phyloP scores from a whole-genome alignment of 2,888 invertebrate species.

The Tupiocoris notatus region DNA sequence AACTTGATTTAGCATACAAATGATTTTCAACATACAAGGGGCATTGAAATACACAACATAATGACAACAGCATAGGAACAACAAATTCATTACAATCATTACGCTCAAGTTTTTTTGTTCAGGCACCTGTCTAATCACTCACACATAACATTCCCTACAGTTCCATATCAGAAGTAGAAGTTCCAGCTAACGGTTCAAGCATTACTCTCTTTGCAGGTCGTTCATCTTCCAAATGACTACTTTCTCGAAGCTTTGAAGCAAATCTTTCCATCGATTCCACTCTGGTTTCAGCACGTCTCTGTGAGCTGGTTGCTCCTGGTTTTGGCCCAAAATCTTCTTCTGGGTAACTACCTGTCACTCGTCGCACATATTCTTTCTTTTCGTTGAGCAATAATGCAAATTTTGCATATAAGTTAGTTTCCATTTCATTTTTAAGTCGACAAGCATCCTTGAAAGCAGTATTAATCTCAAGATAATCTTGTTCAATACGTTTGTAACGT shows the following conservation, averaged over 20 bases:
- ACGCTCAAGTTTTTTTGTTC: too few species aligned
- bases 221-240: background rate
- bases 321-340: constrained; percentile 15
- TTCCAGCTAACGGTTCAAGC: constrained; percentile 5
- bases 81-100: too few species aligned
- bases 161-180: background rate
- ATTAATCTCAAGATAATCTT: constrained; percentile 16
- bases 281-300: background rate
- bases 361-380: constrained; percentile 30
- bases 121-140: too few species aligned
- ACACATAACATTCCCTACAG: background rate
- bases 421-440: constrained; percentile 25
- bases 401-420: constrained; percentile 23
- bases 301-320: background rate
- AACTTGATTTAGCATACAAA: too few species aligned
- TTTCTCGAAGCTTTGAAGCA: background rate
- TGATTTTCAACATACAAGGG: too few species aligned
- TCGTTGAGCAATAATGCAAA: constrained; percentile 33
- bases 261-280: constrained; percentile 2
- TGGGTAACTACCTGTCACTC: constrained; percentile 3
- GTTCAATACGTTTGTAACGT: constrained; percentile 1
- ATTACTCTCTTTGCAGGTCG: constrained; percentile 13
- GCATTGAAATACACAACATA: too few species aligned
- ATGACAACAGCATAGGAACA: too few species aligned
- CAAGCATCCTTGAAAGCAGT: constrained; percentile 13